Conservation (phyloP, 2,888 invertebrate genomes). For the Cinara cedri region DNA sequence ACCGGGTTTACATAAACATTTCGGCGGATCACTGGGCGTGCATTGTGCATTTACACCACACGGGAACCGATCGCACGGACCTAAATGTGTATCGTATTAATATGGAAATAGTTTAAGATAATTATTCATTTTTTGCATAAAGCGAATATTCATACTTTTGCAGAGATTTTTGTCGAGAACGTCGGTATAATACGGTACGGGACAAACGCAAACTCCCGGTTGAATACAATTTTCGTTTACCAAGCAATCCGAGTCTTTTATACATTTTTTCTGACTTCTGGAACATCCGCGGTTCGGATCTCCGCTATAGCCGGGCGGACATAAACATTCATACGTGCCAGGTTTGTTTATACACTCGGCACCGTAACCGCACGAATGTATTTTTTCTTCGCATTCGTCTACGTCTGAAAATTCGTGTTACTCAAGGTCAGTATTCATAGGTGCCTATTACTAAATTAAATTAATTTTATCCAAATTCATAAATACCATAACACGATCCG, state of each 20-base stretch:
- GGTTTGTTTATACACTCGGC: conserved; percentile 82
- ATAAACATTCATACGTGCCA: conserved; percentile 80
- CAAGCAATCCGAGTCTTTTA: conserved; percentile 81
- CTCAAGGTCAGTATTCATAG: neutral
- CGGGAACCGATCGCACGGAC: conserved; percentile 85
- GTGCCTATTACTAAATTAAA: neutral
- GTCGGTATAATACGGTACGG: conserved; percentile 87
- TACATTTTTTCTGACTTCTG: conserved; percentile 81
- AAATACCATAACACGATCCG: conserved; percentile 74
- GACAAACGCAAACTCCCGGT: conserved; percentile 89
- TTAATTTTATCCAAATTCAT: neutral
- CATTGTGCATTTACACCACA: conserved; percentile 91
- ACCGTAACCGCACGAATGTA: conserved; percentile 80
- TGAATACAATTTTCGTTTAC: conserved; percentile 89
- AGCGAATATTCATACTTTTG: conserved; percentile 68
- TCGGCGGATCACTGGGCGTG: conserved; percentile 85
- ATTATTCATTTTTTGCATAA: neutral
- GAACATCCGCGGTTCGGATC: conserved; percentile 83
- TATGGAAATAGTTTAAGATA: neutral
- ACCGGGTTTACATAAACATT: conserved; percentile 85
- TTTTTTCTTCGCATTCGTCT: conserved; percentile 59
- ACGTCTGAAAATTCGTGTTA: conserved; percentile 59
- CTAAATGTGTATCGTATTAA: conserved; percentile 60
- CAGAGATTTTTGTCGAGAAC: conserved; percentile 82
- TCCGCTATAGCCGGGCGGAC: conserved; percentile 81